phyloP scores from a whole-genome alignment of 2,888 invertebrate genomes.

The Mythimna albipuncta region DNA sequence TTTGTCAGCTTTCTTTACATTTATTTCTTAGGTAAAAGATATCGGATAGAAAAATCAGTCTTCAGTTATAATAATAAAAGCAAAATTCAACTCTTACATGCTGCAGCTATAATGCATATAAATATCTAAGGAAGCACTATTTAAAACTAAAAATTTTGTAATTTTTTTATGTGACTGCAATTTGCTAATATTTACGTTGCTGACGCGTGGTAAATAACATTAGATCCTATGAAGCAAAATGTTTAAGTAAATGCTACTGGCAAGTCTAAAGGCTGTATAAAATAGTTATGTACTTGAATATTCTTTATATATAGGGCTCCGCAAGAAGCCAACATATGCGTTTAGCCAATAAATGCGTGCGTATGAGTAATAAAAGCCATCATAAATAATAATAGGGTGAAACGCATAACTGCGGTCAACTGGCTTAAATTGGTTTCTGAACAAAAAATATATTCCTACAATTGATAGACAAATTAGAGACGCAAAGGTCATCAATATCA shows the following conservation, averaged over 20 bases:
- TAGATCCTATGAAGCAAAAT: constrained; percentile 36
- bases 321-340: constrained; percentile 68
- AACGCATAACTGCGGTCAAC: constrained; percentile 44
- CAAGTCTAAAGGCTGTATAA: constrained; percentile 79
- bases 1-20: background rate
- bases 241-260: constrained; percentile 44
- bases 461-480: constrained; percentile 33
- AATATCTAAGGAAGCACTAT: constrained; percentile 8
- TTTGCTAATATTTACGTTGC: background rate
- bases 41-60: background rate
- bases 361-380: constrained; percentile 76
- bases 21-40: background rate
- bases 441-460: constrained; percentile 29
- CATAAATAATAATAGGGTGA: constrained; percentile 64
- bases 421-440: constrained; percentile 39
- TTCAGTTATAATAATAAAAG: background rate
- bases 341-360: constrained; percentile 82
- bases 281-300: constrained; percentile 38
- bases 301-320: constrained; percentile 27
- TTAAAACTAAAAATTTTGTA: background rate
- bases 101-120: background rate
- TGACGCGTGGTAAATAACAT: background rate
- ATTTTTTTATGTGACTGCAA: background rate
- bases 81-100: constrained; percentile 8
- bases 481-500: constrained; percentile 29